Conservation (phyloP, 2,797 vertebrate species). For the Cynopterus sphinx region DNA sequence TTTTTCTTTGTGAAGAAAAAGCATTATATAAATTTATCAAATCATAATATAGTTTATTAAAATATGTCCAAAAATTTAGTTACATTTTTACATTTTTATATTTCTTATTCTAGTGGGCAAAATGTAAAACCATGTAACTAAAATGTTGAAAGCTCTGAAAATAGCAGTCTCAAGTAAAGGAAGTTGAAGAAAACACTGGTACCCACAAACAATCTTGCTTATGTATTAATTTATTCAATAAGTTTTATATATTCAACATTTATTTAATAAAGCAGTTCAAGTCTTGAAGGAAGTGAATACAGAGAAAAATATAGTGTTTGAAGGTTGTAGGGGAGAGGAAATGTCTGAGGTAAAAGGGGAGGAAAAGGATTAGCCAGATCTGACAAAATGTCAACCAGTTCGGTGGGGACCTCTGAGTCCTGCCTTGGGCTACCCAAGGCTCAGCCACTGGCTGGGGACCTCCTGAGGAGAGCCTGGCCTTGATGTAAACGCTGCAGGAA, state of each 20-base stretch:
- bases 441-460: background rate
- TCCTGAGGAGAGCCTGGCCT: background rate
- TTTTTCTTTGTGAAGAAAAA: background rate
- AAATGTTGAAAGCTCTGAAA: background rate
- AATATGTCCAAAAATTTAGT: background rate
- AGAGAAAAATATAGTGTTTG: background rate
- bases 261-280: background rate
- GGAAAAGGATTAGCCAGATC: background rate
- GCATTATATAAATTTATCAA: background rate
- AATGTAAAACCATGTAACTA: background rate
- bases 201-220: background rate
- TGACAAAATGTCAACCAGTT: background rate
- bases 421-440: fast-evolving
- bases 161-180: background rate
- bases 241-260: background rate
- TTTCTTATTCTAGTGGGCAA: background rate
- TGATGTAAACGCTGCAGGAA: background rate
- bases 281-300: background rate
- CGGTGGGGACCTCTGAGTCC: background rate
- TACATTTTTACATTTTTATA: background rate
- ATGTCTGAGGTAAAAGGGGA: too few relatives aligned
- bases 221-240: background rate
- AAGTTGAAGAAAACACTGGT: background rate
- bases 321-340: background rate
- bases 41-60: background rate